Evolutionary conservation across 2,113 vertebrate genomes (phyloP).

Genomic region (Gopherus evgoodei): DNA sequence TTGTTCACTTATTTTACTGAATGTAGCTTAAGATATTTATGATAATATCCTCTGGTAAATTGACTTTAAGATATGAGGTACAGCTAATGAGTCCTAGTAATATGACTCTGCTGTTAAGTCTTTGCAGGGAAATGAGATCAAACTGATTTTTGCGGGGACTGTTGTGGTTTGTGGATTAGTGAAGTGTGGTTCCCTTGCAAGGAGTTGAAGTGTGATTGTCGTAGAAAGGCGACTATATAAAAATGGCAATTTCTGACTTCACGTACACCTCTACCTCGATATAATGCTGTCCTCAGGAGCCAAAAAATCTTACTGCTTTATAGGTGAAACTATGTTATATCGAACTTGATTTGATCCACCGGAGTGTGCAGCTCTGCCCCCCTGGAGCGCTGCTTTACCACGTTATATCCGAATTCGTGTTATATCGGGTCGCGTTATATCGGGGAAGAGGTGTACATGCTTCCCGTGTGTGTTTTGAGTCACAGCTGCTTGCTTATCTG

Average conservation of each 20-base stretch:
- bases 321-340: too few relatives aligned
- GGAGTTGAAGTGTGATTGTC: neutral
- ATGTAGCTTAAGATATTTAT: neutral
- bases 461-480: neutral
- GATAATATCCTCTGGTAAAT: neutral
- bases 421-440: too few relatives aligned
- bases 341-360: too few relatives aligned
- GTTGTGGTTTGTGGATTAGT: neutral
- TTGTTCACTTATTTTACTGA: neutral
- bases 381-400: too few relatives aligned
- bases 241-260: neutral
- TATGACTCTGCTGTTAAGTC: neutral
- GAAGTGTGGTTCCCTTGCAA: neutral
- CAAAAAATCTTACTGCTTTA: too few relatives aligned
- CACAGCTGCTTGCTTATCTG: neutral
- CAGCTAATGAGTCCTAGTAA: neutral
- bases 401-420: too few relatives aligned
- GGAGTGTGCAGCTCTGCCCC: too few relatives aligned
- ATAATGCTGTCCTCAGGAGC: too few relatives aligned
- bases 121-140: neutral
- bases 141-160: neutral
- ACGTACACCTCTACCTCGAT: neutral
- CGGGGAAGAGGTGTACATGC: neutral
- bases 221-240: neutral
- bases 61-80: neutral